Evolutionary conservation across 1,140 invertebrate species (phyloP), one percentile per base, ranked within the genome.

Genomic region (Akabosia matsudoensis): DNA sequence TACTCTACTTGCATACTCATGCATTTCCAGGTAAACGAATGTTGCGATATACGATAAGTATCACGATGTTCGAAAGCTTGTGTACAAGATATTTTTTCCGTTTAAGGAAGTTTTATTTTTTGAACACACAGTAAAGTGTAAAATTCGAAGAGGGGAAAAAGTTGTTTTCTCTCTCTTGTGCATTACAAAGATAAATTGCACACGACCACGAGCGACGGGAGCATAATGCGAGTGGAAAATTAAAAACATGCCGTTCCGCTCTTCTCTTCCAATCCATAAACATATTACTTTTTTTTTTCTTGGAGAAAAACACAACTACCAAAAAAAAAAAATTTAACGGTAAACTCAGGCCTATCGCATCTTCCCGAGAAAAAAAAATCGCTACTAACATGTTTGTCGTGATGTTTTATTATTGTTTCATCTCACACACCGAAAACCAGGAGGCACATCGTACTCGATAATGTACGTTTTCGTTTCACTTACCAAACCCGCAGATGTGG

Each of bases 221-320:
- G 73, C 72, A 73, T 77, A 77, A 77, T 77, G 76, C 76, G 76
- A 77, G 73, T 77, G 74, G 76, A 78, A 78, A 78, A 78, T 78
- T 78, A 78, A 78, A 78, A 78, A 78, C 76, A 78, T 75, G 73
- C 31, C 34, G 33, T 72, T 45, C 70, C 70, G 18, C 70, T 72
- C 70, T 72, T 72, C 34, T 72, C 31, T 72, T 72, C 34, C 34
- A 37, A 72, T 45, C 70, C 70, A 37, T 72, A 72, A 67, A 30
- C 10, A 67, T 67, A 67, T 67, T 67, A 67, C 61, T 30, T 30
- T n/a, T n/a, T n/a, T n/a, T n/a, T n/a, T 67, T 16, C 28, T 3
- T 28, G 22, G 10, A 56, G 10, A 56, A 56, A 3, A 56, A 4
- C 13, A 56, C n/a, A n/a, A n/a, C n/a, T n/a, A n/a, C n/a, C n/a